Percentiles rank a stretch among this genome's conserved stretches.
Conservation (phyloP, 2,113 vertebrate genomes). For the Sula dactylatra region DNA sequence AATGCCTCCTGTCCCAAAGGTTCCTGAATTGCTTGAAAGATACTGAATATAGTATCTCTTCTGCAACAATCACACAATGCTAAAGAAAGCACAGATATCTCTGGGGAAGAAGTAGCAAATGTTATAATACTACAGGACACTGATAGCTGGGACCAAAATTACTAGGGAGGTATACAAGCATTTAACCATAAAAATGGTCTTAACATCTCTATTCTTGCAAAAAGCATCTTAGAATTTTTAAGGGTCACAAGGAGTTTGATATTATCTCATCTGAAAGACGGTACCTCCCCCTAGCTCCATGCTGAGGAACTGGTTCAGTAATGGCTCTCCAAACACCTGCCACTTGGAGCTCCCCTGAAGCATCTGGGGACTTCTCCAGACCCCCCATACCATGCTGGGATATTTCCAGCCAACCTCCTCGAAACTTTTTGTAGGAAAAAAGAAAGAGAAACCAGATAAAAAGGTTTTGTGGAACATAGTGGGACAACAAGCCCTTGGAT, state of each 20-base stretch:
- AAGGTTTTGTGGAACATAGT: not conserved
- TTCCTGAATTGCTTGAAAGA: not conserved
- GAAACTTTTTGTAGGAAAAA: not conserved
- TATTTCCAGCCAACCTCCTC: not conserved
- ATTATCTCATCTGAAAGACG: not conserved
- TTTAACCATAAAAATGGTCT: not conserved
- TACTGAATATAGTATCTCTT: not conserved
- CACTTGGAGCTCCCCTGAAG: not conserved
- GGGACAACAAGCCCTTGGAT: not conserved
- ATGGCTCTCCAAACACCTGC: not conserved
- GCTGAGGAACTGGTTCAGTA: not conserved
- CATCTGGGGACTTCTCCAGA: not conserved
- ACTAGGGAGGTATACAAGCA: not conserved
- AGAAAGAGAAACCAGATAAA: not conserved
- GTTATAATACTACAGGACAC: not conserved
- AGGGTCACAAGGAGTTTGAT: not conserved
- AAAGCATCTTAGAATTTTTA: not conserved
- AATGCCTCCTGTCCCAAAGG: not conserved
- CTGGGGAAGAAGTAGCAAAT: not conserved
- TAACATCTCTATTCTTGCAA: not conserved
- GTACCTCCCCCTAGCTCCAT: constrained; percentile 42
- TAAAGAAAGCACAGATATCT: not conserved
- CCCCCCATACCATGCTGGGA: too few species aligned
- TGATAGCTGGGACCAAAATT: not conserved
- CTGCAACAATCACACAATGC: not conserved